Evolutionary conservation across 2,888 invertebrate genomes (phyloP).

Genomic region (Sminthurinus aureus): DNA sequence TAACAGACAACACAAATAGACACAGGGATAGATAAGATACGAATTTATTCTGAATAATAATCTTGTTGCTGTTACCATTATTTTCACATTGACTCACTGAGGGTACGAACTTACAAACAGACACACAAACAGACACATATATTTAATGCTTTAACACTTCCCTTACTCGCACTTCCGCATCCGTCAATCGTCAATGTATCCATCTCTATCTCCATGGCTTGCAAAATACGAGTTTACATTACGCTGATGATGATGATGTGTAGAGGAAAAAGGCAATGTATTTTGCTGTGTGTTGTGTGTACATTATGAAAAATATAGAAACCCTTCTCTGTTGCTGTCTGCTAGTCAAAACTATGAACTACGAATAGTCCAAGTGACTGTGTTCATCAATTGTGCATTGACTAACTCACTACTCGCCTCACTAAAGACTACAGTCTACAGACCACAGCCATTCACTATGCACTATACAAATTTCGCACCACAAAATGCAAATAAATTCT

Average conservation of each 20-base stretch:
- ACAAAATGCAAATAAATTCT: too few relatives aligned
- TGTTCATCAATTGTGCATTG: conserved; percentile 21
- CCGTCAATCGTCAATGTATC: neutral
- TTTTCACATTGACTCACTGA: neutral
- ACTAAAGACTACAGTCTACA: neutral
- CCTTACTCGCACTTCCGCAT: neutral
- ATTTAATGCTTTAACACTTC: neutral
- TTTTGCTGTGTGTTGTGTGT: too few relatives aligned
- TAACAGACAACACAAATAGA: too few relatives aligned
- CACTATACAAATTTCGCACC: neutral
- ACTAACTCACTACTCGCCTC: neutral
- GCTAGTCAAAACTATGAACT: neutral
- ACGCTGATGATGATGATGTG: too few relatives aligned
- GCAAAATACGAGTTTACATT: too few relatives aligned
- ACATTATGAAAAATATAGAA: neutral
- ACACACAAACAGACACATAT: neutral
- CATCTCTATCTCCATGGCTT: too few relatives aligned
- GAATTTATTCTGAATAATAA: neutral
- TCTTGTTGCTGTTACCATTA: neutral
- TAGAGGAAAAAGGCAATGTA: neutral
- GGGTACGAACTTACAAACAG: neutral
- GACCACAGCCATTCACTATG: neutral
- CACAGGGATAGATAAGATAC: neutral
- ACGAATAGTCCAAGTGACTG: neutral
- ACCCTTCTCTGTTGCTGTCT: neutral